Base-by-base conservation (phyloP, 2,888 invertebrate genomes). In the Galeruca laticollis region DNA sequence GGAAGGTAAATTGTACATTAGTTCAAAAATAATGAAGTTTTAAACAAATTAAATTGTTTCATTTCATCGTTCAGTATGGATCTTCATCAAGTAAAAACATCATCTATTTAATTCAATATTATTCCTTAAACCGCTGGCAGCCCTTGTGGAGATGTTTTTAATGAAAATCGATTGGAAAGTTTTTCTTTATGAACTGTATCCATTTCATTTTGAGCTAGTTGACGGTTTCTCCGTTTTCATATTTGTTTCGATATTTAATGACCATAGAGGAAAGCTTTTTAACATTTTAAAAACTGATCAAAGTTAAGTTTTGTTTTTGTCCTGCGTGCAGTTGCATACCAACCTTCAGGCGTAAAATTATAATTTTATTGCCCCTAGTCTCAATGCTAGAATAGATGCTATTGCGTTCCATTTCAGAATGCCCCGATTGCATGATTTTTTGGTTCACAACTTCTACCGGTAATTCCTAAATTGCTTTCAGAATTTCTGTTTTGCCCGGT, bases 381-480 rank as follows among this genome's bases (percentile, higher is more conserved):
- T 70, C 72, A 37, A 73, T 73, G 33, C 60, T 59, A 31, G 72
- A 73, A 60, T 72, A 70, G 15, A 75, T 74, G 51, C 71, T 72
- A 52, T 75, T 68, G 43, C 73, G 74, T 59, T 73, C 73, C 72
- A 72, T 73, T 63, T 73, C 68, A 60, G 61, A 70, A 33, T 70
- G 54, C 21, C 65, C 71, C 10, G 68, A 64, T 40, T 73, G 69
- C 68, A 72, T 72, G 57, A 49, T 70, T 64, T 73, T 73, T 59
- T 69, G 73, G 31, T 73, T 73, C n/a, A 74, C 65, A 31, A 69
- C 47, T 47, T 69, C 51, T 51, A 74, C 37, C 18, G 64, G 56
- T 65, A 73, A 51, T 60, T 63, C 31, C 5, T n/a, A n/a, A 18
- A 72, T 62, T 26, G 71, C 64, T 67, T 49, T 9, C 37, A 73